phyloP scores from a whole-genome alignment of 2,888 invertebrate species.

The Clivina fossor region DNA sequence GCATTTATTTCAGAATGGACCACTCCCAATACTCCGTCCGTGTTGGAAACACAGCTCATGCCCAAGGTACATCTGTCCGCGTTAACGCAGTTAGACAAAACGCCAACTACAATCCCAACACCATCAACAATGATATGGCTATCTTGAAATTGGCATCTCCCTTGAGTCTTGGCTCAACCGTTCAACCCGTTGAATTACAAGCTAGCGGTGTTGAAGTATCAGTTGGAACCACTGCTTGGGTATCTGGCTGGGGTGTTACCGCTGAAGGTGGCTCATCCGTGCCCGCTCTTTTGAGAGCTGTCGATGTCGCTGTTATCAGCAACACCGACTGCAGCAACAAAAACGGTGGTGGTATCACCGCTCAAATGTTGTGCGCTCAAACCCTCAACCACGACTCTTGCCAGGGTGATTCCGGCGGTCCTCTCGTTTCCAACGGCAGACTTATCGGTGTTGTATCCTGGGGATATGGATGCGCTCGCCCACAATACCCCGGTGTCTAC shows the following conservation, averaged over 20 bases:
- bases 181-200: constrained; percentile 4
- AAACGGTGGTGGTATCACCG: constrained; percentile 3
- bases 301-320: constrained; percentile 5
- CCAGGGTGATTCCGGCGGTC: constrained; percentile 18
- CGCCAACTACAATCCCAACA: background rate
- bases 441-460: constrained; percentile 16
- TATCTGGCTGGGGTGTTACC: constrained; percentile 10
- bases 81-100: background rate
- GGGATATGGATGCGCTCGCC: constrained; percentile 21
- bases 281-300: background rate
- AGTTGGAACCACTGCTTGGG: constrained; percentile 9
- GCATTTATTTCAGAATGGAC: constrained; percentile 11
- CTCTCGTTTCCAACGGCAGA: constrained; percentile 5
- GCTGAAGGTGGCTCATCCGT: background rate
- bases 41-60: constrained; percentile 5
- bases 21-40: constrained; percentile 10
- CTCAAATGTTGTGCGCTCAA: constrained; percentile 10
- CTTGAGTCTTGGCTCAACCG: background rate
- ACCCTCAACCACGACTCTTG: constrained; percentile 9
- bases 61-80: background rate
- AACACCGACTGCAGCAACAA: background rate
- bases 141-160: constrained; percentile 7
- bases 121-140: constrained; percentile 10
- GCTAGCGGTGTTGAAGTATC: background rate
- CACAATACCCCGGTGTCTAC: constrained; percentile 17